Evolutionary conservation across 2,888 invertebrate genomes (phyloP), one percentile per base, ranked within the genome.

Genomic region (Ecliptopera silaceata): DNA sequence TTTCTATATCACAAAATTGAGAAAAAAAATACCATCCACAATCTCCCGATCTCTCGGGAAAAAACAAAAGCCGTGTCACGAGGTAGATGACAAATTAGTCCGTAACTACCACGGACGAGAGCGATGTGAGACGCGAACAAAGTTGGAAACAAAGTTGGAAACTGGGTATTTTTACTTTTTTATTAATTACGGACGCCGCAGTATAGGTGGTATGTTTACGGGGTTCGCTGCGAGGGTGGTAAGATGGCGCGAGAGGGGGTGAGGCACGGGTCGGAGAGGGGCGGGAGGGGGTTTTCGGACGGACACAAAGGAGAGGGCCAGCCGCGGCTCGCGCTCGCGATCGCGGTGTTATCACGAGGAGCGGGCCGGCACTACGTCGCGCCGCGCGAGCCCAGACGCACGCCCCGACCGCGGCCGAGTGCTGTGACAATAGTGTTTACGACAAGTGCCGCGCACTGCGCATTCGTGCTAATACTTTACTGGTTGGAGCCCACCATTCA

Each of bases 291-390:
- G 68, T 65, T 74, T 68, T 74, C 75, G 81, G 82, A 91, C 92
- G 92, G 92, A 86, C 92, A 87, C 88, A 90, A 88, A 89, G 88
- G 88, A 85, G 88, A 82, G 85, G 83, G 88, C 85, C 86, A 82
- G 84, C 77, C 85, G 86, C 84, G 83, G 82, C 80, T 82, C 79
- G 83, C 78, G 82, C 79, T 82, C 78, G 82, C 78, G 82, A 79
- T 81, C 78, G 82, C 78, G 82, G 84, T 82, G 81, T 87, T 87
- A 87, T 87, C 88, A 87, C 84, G 82, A 79, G 82, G 85, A 86
- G 83, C 82, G 79, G 80, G 84, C 86, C 53, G 58, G 86, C 80
- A 83, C 86, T 39, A 39, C 81, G 85, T 86, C 87, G 88, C 80
- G 82, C 75, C 82, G 82, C 84, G 89, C 86, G 81, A 71, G 70